Conservation (phyloP, 2,797 vertebrate genomes). For the Acipenser transmontanus region DNA sequence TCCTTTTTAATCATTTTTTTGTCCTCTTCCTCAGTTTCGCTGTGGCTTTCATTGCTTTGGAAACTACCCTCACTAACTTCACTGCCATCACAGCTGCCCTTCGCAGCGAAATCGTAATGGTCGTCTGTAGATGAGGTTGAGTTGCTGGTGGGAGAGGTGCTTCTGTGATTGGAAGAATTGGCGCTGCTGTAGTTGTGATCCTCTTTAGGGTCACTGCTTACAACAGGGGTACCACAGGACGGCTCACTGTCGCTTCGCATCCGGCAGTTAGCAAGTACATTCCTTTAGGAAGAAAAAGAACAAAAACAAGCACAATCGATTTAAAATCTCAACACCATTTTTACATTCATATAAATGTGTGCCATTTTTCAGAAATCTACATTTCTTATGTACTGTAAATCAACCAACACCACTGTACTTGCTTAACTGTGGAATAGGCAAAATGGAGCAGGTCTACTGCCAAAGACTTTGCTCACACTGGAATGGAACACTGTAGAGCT, state of each 20-base stretch:
- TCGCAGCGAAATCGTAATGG: constrained; percentile 63
- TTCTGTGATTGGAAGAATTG: constrained; percentile 71
- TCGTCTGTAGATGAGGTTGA: constrained; percentile 62
- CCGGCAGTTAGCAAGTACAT: constrained; percentile 77
- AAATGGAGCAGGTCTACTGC: too few species aligned
- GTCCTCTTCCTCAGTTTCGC: constrained; percentile 74
- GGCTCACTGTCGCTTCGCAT: constrained; percentile 78
- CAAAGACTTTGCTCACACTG: too few species aligned
- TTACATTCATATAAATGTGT: too few species aligned
- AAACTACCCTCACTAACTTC: constrained; percentile 76
- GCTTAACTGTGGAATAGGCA: too few species aligned
- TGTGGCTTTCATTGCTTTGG: constrained; percentile 71
- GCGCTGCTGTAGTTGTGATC: constrained; percentile 94
- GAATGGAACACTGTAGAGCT: too few species aligned
- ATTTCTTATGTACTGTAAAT: too few species aligned
- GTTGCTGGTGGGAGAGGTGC: constrained; percentile 69
- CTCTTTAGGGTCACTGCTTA: constrained; percentile 85
- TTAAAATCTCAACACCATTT: background rate
- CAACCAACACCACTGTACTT: too few species aligned
- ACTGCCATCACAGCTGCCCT: constrained; percentile 78
- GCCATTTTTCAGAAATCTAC: too few species aligned
- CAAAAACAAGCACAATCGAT: constrained; percentile 15
- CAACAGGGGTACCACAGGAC: constrained; percentile 74
- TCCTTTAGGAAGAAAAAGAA: constrained; percentile 49
- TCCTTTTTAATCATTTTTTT: constrained; percentile 69